A percentile compares a stretch with the other conserved stretches of the same genome.
Evolutionary conservation across 2,113 vertebrate genomes (phyloP).

Genomic region (Epinephelus moara): DNA sequence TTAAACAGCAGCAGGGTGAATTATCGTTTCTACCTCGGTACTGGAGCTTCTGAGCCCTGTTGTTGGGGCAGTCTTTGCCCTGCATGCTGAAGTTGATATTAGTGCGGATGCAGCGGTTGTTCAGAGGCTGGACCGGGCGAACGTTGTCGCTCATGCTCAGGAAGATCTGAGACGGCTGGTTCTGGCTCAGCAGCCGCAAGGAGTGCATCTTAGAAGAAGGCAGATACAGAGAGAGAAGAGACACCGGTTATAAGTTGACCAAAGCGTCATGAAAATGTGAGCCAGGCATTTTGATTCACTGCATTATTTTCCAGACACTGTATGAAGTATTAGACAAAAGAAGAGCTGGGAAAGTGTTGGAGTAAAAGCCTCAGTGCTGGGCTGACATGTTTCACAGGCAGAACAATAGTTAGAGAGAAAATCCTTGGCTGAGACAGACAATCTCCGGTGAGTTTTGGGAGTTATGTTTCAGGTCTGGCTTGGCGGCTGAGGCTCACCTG

Average conservation of each 20-base stretch:
- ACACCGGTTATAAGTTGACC: not conserved
- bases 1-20: too few relatives aligned
- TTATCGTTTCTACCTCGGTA: slow-evolving; percentile 90
- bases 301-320: slow-evolving; percentile 13
- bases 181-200: slow-evolving; percentile 97
- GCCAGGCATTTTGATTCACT: slow-evolving; percentile 10
- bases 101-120: slow-evolving; percentile 99
- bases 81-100: slow-evolving; percentile 99
- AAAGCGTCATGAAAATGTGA: slow-evolving; percentile 7
- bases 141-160: slow-evolving; percentile 99
- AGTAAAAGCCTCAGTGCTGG: slow-evolving; percentile 5
- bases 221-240: not conserved
- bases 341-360: slow-evolving; percentile 3
- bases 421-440: slow-evolving; percentile 1
- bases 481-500: slow-evolving; percentile 87
- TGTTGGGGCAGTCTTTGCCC: slow-evolving; percentile 99
- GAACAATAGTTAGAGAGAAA: slow-evolving; percentile 20
- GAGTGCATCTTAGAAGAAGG: slow-evolving; percentile 92
- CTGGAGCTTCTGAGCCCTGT: slow-evolving; percentile 97
- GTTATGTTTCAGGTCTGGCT: not conserved
- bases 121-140: slow-evolving; percentile 96
- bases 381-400: slow-evolving; percentile 21
- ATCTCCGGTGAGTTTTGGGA: not conserved
- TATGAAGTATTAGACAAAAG: slow-evolving; percentile 1
- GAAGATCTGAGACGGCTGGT: slow-evolving; percentile 99